Evolutionary conservation across 1,140 invertebrate species (phyloP).

Genomic region (Ips nitidus): DNA sequence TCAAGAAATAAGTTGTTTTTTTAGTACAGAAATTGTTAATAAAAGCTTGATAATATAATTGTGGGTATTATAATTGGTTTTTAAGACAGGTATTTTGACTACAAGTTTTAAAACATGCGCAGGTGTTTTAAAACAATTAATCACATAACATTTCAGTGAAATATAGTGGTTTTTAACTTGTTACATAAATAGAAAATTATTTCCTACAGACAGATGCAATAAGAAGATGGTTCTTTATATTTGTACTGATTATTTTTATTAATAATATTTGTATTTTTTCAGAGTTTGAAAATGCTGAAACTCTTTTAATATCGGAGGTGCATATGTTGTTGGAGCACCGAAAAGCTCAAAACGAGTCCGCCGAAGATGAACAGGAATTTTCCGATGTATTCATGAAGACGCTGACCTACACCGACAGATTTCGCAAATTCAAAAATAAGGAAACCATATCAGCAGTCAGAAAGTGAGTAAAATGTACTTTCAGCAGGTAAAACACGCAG

Average conservation of each 20-base stretch:
- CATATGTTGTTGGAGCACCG: conserved; percentile 97
- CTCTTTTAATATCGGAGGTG: conserved; percentile 96
- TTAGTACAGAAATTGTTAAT: background rate
- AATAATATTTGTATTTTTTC: conserved; percentile 52
- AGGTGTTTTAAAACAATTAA: too few relatives aligned
- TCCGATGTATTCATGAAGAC: conserved; percentile 99
- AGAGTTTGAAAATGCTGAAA: conserved; percentile 99
- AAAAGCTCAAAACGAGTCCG: conserved; percentile 95
- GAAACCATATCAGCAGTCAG: conserved; percentile 96
- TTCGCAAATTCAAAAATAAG: conserved; percentile 96
- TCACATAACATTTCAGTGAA: too few relatives aligned
- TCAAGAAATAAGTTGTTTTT: conserved; percentile 46
- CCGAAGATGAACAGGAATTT: conserved; percentile 97
- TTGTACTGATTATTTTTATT: conserved; percentile 8
- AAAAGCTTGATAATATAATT: too few relatives aligned
- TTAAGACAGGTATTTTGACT: background rate
- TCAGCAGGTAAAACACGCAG: background rate
- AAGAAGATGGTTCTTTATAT: conserved; percentile 2
- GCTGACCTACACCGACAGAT: conserved; percentile 92
- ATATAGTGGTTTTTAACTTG: too few relatives aligned
- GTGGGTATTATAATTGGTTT: too few relatives aligned
- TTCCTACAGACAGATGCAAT: background rate
- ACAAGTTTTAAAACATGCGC: too few relatives aligned
- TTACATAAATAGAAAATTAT: too few relatives aligned
- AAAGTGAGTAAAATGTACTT: conserved; percentile 61